Base-by-base conservation (phyloP, 2,888 invertebrate species). In the Calameuta filiformis region DNA sequence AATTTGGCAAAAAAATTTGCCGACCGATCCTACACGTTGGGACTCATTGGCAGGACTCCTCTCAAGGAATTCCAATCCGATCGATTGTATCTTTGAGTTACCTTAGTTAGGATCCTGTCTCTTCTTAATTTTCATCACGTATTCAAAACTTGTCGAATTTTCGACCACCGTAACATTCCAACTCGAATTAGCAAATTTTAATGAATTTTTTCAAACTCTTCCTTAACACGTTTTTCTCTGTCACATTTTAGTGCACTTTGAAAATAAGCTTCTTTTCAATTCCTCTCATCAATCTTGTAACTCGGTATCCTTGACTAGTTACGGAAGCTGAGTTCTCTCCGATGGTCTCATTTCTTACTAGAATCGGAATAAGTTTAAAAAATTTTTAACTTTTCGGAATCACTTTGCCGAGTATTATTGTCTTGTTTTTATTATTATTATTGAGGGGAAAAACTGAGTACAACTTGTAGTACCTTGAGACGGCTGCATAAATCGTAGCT, bases 1-100 rank as follows among this genome's bases (percentile, higher is more conserved):
- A 80, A 83, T 84, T 85, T 81, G 75, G 81, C 73, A 81, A 77
- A 75, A 81, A 82, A 69, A n/a, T 35, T 34, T 3, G 71, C 71
- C 31, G 71, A 56, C 23, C 56, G 56, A 56, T 56, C 56, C 56
- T 56, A 56, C 23, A 56, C 56, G 15, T 23, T 56, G 56, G 56
- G 56, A 56, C 56, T 56, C 56, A 56, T 56, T 56, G 56, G 56
- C 56, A 56, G 56, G 23, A 56, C 56, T 56, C 2, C 15, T 56
- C 23, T 56, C 56, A 23, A 56, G 56, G 56, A 56, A 56, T 56
- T 56, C 23, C 56, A 56, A 56, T 23, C 56, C 23, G 56, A 23
- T 56, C 15, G 40, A 40, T 40, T 40, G 40, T 15, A 40, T 40
- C 40, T 40, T 15, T 23, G 40, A 40, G 23, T 15, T 40, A 23